Evolutionary conservation across 2,797 vertebrate genomes (phyloP).

Genomic region (Adrianichthys oophorus): DNA sequence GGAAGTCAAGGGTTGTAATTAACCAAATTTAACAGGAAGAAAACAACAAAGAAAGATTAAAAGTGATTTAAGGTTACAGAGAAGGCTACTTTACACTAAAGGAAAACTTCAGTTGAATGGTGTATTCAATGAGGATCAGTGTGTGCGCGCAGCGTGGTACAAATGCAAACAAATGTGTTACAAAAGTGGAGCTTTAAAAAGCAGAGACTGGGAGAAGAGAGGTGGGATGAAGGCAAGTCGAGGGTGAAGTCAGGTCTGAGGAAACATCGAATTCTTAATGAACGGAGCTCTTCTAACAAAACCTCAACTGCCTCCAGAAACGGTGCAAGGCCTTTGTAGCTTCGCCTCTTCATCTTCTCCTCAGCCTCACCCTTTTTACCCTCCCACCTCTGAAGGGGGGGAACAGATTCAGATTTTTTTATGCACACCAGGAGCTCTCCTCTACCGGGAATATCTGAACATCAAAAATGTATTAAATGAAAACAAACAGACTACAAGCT

Average conservation of each 20-base stretch:
- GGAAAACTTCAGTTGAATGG: too few relatives aligned
- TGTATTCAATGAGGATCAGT: not conserved
- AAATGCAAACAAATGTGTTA: constrained; percentile 21
- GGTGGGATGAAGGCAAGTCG: constrained; percentile 26
- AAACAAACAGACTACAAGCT: constrained; percentile 9
- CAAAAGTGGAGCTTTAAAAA: constrained; percentile 9
- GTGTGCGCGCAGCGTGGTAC: constrained; percentile 4
- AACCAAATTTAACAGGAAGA: too few relatives aligned
- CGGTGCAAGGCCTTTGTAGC: constrained; percentile 25
- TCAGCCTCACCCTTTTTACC: constrained; percentile 1
- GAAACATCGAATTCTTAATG: constrained; percentile 57
- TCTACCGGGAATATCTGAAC: not conserved
- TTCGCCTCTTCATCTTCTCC: constrained; percentile 24
- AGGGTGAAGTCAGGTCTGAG: not conserved
- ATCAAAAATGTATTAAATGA: constrained; percentile 10
- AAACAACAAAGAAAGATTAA: too few relatives aligned
- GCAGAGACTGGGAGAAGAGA: constrained; percentile 8
- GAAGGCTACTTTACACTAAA: too few relatives aligned
- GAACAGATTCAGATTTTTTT: not conserved
- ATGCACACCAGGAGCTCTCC: constrained; percentile 12
- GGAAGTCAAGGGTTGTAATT: too few relatives aligned
- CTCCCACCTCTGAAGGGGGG: constrained; percentile 8
- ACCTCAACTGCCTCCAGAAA: constrained; percentile 45
- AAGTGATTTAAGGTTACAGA: too few relatives aligned
- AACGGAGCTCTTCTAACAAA: constrained; percentile 47